A percentile compares a stretch with the other conserved stretches of the same genome.
Evolutionary conservation across 2,113 vertebrate genomes (phyloP).

Genomic region (Aegotheles bennettii): DNA sequence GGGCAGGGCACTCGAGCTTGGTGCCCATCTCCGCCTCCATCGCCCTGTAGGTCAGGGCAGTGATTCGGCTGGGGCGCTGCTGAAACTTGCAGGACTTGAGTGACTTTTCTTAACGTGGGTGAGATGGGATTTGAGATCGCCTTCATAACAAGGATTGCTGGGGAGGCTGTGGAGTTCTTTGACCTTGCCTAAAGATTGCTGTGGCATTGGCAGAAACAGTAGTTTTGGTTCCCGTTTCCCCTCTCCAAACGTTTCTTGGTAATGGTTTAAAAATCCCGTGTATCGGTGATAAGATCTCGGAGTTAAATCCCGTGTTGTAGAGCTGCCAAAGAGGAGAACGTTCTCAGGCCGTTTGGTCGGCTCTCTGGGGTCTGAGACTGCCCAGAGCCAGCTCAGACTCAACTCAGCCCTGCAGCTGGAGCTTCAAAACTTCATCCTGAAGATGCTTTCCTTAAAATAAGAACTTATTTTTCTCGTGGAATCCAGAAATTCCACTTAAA

Average conservation of each 20-base stretch:
- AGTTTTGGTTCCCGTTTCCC: not conserved
- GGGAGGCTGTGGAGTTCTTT: not conserved
- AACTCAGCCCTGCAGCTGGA: not conserved
- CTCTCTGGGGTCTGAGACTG: not conserved
- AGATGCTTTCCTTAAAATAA: not conserved
- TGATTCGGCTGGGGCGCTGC: not conserved
- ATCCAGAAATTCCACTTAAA: too few species aligned
- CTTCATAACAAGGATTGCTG: not conserved
- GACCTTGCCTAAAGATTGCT: not conserved
- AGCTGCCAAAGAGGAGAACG: not conserved
- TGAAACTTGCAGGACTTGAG: not conserved
- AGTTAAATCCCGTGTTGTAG: not conserved
- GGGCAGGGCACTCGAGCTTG: not conserved
- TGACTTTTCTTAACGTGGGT: not conserved
- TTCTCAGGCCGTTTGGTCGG: not conserved
- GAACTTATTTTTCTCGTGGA: not conserved
- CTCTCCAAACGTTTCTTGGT: not conserved
- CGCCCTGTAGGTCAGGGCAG: not conserved
- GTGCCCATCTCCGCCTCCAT: not conserved
- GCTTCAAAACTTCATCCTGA: not conserved
- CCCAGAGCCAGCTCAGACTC: not conserved
- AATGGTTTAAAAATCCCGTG: not conserved
- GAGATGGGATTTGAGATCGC: not conserved
- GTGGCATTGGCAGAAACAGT: not conserved
- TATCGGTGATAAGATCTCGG: not conserved